Base-by-base conservation (phyloP, 2,113 vertebrate species). In the Tapirus terrestris region DNA sequence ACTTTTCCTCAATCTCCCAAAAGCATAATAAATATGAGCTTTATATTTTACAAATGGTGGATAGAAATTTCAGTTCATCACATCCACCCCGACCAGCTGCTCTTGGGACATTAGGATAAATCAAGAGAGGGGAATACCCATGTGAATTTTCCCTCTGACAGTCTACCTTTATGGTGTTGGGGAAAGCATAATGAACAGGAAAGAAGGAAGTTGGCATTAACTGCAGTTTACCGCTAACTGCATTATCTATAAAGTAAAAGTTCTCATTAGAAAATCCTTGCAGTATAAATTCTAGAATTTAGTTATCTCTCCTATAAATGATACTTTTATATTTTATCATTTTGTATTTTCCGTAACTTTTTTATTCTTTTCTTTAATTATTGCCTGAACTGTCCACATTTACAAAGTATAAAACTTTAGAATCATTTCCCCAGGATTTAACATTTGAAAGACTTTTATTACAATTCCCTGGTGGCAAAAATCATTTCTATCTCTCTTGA, bases 261-360 rank as follows among this genome's bases (percentile, higher is more conserved):
- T 21, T 81, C 95, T 90, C 27, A n/a, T 68, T 89, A 83, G 61
- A 77, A 82, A 88, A 91, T 53, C 23, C 18, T 92, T 88, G 17
- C 89, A 81, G 12, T 75, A 31, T 60, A 61, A 48, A 8, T 87
- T 96, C 75, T 53, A 79, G 16, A 96, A 96, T 89, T 87, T 93
- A 27, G 1, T 75, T 82, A 67, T 88, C 21, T 96, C 53, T 92
- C 9, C 18, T 51, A 33, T n/a, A 48, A 75, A 70, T 67, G 20
- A 23, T 65, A 48, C 73, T 92, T 80, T 81, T 77, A 36, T 93
- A 60, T 95, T 89, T 72, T 70, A 21, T 65, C 48, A 77, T 82
- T 93, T 96, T 87, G 23, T 12, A 36, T 84, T 89, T 94, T 61
- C 10, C 17, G 17, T 84, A 10, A 23, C n/a, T 45, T 63, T 82